These are phyloP conservation scores for Macrobrachium nipponense DNA, from an alignment of 1,140 invertebrate species.

Conservation along the genomic window DNA sequence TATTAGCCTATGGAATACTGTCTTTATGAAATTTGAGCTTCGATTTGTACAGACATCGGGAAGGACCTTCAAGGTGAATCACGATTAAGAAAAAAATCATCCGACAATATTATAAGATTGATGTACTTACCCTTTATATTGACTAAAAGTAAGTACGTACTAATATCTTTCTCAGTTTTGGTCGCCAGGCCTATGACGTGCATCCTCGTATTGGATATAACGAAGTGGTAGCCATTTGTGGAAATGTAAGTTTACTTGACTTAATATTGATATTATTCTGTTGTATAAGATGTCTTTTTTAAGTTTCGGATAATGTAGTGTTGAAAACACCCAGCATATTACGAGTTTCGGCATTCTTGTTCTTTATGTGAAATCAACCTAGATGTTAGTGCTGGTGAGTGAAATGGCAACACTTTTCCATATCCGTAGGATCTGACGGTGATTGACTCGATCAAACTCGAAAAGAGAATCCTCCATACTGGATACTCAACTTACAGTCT, in stretches of 20 bases:
- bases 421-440: constrained; percentile 38
- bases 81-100: too few relatives aligned
- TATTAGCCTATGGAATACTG: too few relatives aligned
- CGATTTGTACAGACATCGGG: too few relatives aligned
- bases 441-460: constrained; percentile 20
- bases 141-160: too few relatives aligned
- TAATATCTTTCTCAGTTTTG: constrained; percentile 14
- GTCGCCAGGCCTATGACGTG: constrained; percentile 39
- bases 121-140: background rate
- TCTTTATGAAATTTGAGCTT: too few relatives aligned
- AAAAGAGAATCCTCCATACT: constrained; percentile 29
- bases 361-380: background rate
- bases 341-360: background rate
- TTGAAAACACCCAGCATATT: too few relatives aligned
- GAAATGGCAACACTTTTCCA: background rate
- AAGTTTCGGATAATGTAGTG: too few relatives aligned
- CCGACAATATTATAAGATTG: background rate
- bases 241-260: constrained; percentile 10
- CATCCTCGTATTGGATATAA: constrained; percentile 28
- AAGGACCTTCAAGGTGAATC: too few relatives aligned
- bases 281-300: too few relatives aligned
- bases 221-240: constrained; percentile 45
- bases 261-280: too few relatives aligned
- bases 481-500: constrained; percentile 24
- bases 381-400: background rate